phyloP scores from a whole-genome alignment of 2,888 invertebrate species.

The Acleris emargana region DNA sequence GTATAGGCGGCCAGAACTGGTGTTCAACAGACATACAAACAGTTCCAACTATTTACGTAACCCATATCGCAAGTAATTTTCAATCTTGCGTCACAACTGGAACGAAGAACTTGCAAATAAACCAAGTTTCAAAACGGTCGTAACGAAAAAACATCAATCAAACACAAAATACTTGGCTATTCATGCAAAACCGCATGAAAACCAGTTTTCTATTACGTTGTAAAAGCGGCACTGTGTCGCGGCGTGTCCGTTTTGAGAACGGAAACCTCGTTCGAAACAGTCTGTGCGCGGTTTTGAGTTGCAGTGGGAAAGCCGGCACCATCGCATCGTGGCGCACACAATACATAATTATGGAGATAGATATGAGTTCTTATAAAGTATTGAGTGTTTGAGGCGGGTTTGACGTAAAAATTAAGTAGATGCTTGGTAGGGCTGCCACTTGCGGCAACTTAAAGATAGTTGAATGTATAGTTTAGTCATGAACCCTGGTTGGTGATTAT shows the following conservation, averaged over 20 bases:
- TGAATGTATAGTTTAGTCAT: neutral
- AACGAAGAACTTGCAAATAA: slow-evolving; percentile 16
- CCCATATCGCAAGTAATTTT: slow-evolving; percentile 15
- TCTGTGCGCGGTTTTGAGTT: neutral
- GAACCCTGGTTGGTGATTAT: too few relatives aligned
- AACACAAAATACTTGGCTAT: slow-evolving; percentile 41
- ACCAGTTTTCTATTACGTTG: slow-evolving; percentile 1
- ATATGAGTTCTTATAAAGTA: slow-evolving; percentile 32
- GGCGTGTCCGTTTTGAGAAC: neutral
- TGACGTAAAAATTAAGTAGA: slow-evolving; percentile 27
- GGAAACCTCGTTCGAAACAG: neutral
- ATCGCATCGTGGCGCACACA: slow-evolving; percentile 12
- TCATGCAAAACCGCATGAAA: slow-evolving; percentile 41
- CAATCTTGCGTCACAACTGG: slow-evolving; percentile 17
- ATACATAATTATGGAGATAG: slow-evolving; percentile 33
- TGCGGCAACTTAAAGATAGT: neutral
- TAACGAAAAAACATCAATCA: slow-evolving; percentile 39
- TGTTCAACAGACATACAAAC: neutral
- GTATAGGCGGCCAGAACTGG: neutral
- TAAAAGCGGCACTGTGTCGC: neutral
- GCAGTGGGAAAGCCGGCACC: slow-evolving; percentile 7
- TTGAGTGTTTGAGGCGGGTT: slow-evolving; percentile 22
- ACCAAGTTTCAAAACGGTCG: slow-evolving; percentile 38
- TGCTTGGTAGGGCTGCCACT: slow-evolving; percentile 20
- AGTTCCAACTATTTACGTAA: neutral